A percentile compares a stretch with the other conserved stretches of the same genome.
Conservation (phyloP, 2,888 invertebrate species). For the Camptogramma bilineatum region DNA sequence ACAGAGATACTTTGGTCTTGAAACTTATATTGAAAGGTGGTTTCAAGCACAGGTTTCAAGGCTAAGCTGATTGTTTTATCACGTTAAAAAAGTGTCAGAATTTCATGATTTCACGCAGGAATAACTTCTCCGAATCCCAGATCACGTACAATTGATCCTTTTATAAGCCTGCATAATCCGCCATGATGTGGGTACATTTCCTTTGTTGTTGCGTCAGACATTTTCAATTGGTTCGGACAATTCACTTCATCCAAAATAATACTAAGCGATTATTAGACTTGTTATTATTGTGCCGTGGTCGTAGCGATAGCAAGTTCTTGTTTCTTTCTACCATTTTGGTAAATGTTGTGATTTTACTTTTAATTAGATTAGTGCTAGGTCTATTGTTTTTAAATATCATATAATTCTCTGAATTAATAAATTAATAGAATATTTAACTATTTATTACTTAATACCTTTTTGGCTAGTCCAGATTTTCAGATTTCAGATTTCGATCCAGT, state of each 20-base stretch:
- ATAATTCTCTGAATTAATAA: no score
- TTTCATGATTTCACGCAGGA: slow-evolving; percentile 15
- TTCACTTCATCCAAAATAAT: background rate
- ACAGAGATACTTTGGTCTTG: no score
- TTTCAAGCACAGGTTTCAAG: background rate
- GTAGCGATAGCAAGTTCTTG: background rate
- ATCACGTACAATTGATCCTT: slow-evolving; percentile 14
- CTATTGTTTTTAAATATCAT: no score
- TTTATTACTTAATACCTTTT: no score
- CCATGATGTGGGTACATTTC: slow-evolving; percentile 24
- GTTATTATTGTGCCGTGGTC: background rate
- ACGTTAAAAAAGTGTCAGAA: background rate
- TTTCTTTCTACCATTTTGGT: no score
- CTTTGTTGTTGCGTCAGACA: slow-evolving; percentile 19
- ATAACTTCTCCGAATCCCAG: slow-evolving; percentile 12
- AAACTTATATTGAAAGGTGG: no score
- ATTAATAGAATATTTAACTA: no score
- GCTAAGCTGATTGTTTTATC: background rate
- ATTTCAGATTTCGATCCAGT: no score
- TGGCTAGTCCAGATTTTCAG: no score
- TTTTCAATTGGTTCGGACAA: slow-evolving; percentile 10
- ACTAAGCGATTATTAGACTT: background rate
- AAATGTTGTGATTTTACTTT: background rate
- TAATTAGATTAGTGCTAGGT: background rate
- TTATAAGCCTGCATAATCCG: slow-evolving; percentile 28